A percentile compares a stretch with the other conserved stretches of the same genome.
Conservation (phyloP, 2,797 vertebrate genomes). For the Sebastolobus altivelis region DNA sequence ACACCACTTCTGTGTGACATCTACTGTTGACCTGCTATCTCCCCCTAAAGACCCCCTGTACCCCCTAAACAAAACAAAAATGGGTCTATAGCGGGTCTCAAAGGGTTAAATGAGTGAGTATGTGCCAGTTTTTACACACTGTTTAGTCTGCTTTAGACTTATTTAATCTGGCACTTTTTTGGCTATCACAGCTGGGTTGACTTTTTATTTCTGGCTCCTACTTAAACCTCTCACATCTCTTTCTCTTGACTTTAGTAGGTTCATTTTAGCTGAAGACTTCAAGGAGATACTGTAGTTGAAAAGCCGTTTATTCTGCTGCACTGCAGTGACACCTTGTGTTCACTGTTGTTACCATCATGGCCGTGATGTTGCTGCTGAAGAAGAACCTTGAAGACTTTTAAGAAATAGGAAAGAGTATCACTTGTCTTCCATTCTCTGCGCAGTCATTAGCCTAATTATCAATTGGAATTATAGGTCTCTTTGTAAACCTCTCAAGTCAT, state of each 20-base stretch:
- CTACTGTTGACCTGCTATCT: too few species aligned
- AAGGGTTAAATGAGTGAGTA: slow-evolving; percentile 2
- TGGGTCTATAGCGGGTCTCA: too few species aligned
- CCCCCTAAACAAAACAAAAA: too few species aligned
- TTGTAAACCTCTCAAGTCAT: slow-evolving; percentile 17
- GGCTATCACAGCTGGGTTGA: slow-evolving; percentile 58
- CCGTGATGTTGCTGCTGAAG: background rate
- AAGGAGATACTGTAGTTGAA: background rate
- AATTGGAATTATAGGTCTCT: slow-evolving; percentile 10
- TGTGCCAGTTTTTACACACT: slow-evolving; percentile 20
- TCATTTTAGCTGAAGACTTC: slow-evolving; percentile 35
- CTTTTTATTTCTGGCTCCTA: slow-evolving; percentile 40
- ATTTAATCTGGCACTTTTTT: slow-evolving; percentile 55
- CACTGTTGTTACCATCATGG: background rate
- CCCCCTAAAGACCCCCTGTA: too few species aligned
- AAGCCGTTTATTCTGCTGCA: background rate
- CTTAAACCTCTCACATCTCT: slow-evolving; percentile 20
- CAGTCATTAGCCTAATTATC: slow-evolving; percentile 24
- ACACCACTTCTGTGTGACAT: too few species aligned
- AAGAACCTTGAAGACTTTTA: background rate
- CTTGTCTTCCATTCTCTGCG: slow-evolving; percentile 13
- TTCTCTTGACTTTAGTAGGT: slow-evolving; percentile 1
- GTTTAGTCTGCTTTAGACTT: slow-evolving; percentile 25
- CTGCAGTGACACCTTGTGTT: slow-evolving; percentile 73
- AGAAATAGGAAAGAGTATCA: slow-evolving; percentile 2